These are phyloP conservation scores for Drosophila lacteicornis DNA, from an alignment of 1,140 invertebrate genomes.

Conservation along the genomic window DNA sequence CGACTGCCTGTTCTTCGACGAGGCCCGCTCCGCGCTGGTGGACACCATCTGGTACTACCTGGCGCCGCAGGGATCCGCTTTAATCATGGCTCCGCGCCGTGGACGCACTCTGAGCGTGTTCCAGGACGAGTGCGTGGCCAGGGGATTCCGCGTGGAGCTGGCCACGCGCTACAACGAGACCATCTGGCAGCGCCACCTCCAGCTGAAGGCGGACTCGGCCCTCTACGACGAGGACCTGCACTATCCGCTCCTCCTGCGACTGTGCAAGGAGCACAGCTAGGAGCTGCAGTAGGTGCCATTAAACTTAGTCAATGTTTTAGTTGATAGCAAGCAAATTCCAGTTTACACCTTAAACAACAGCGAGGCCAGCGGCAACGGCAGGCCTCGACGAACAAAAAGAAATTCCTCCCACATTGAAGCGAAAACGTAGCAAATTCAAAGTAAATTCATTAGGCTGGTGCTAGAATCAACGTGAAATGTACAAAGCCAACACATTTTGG, in stretches of 20 bases:
- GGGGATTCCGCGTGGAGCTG: constrained; percentile 87
- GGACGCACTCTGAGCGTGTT: constrained; percentile 91
- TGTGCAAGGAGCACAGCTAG: constrained; percentile 85
- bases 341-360: constrained; percentile 70
- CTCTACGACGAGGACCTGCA: constrained; percentile 89
- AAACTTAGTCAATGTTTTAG: constrained; percentile 75
- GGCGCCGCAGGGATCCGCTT: constrained; percentile 88
- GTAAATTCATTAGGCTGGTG: constrained; percentile 49
- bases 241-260: constrained; percentile 88
- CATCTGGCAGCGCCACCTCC: constrained; percentile 89
- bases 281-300: constrained; percentile 56
- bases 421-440: constrained; percentile 29
- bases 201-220: constrained; percentile 86
- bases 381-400: constrained; percentile 25
- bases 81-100: constrained; percentile 92
- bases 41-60: constrained; percentile 89
- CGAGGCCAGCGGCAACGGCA: constrained; percentile 13
- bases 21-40: constrained; percentile 89
- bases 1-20: constrained; percentile 94
- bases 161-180: constrained; percentile 87
- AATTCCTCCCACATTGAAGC: constrained; percentile 60
- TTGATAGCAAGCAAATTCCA: constrained; percentile 79
- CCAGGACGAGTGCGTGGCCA: constrained; percentile 86
- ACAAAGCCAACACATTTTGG: constrained; percentile 2
- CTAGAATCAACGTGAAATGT: constrained; percentile 9